Conservation (phyloP, 2,888 invertebrate species). For the Entomobrya proxima region DNA sequence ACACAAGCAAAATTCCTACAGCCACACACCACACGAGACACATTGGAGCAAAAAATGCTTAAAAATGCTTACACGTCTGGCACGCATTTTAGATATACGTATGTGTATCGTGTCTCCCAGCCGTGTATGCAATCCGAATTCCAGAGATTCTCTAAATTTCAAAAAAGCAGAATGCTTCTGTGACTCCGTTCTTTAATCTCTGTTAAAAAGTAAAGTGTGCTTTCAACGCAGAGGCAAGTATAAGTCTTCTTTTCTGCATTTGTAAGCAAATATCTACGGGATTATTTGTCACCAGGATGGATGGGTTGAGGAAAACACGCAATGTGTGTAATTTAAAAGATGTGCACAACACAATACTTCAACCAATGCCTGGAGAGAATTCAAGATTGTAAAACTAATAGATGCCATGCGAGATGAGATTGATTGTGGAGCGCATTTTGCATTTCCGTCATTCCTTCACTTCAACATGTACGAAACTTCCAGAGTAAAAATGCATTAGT, state of each 20-base stretch:
- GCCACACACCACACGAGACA: slow-evolving; percentile 7
- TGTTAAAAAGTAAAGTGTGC: slow-evolving; percentile 17
- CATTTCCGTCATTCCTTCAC: slow-evolving; percentile 25
- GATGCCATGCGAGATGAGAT: not conserved
- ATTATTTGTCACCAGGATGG: slow-evolving; percentile 49
- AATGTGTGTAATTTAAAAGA: slow-evolving; percentile 16
- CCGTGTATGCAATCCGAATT: slow-evolving; percentile 54
- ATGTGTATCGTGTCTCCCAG: slow-evolving; percentile 24
- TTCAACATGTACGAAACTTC: slow-evolving; percentile 14
- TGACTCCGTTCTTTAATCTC: slow-evolving; percentile 11
- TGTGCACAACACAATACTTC: not conserved
- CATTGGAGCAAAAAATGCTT: not conserved
- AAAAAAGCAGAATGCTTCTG: slow-evolving; percentile 44
- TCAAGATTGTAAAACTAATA: not conserved
- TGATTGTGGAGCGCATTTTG: not conserved
- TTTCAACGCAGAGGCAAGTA: not conserved
- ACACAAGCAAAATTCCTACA: slow-evolving; percentile 10
- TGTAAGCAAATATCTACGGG: slow-evolving; percentile 21
- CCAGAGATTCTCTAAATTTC: slow-evolving; percentile 59
- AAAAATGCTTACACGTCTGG: not conserved
- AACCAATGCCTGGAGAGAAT: not conserved
- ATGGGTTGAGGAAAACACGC: not conserved
- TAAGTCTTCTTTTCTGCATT: not conserved
- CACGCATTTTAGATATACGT: not conserved
- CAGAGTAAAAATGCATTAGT: not conserved